These are phyloP conservation scores for Pristis pectinata DNA, from an alignment of 2,797 vertebrate genomes.

Conservation along the genomic window DNA sequence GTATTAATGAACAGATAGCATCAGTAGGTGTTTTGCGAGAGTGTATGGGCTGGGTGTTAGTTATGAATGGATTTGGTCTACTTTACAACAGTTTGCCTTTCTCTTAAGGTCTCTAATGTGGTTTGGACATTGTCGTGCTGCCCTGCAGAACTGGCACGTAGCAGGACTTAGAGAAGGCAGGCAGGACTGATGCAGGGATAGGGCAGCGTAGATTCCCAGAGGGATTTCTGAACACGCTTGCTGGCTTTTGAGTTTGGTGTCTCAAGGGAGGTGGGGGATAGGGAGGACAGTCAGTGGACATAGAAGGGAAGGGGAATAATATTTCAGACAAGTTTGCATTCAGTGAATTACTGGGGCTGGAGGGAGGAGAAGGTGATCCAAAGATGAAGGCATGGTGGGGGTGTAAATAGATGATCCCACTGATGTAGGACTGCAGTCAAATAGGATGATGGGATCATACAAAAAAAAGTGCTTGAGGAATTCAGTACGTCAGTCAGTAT, in stretches of 20 bases:
- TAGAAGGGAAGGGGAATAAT: background rate
- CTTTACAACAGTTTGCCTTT: slow-evolving; percentile 6
- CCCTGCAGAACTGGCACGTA: background rate
- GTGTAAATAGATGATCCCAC: background rate
- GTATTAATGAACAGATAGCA: background rate
- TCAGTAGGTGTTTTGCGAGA: background rate
- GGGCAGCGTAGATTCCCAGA: background rate
- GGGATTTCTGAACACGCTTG: background rate
- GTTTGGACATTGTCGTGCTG: background rate
- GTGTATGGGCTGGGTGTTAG: background rate
- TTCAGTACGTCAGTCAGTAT: no score
- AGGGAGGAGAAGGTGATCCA: background rate
- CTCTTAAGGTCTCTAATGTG: background rate
- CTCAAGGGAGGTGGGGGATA: background rate
- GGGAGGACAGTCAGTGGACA: background rate
- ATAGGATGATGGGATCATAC: background rate
- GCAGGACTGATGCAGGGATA: background rate
- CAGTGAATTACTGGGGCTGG: background rate
- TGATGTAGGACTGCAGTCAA: background rate
- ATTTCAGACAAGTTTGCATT: background rate
- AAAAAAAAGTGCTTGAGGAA: no score
- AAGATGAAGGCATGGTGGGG: background rate
- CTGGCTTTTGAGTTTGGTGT: background rate
- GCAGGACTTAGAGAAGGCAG: background rate
- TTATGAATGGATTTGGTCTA: background rate